phyloP scores from a whole-genome alignment of 1,140 invertebrate genomes.

The Drosophila seguyi region DNA sequence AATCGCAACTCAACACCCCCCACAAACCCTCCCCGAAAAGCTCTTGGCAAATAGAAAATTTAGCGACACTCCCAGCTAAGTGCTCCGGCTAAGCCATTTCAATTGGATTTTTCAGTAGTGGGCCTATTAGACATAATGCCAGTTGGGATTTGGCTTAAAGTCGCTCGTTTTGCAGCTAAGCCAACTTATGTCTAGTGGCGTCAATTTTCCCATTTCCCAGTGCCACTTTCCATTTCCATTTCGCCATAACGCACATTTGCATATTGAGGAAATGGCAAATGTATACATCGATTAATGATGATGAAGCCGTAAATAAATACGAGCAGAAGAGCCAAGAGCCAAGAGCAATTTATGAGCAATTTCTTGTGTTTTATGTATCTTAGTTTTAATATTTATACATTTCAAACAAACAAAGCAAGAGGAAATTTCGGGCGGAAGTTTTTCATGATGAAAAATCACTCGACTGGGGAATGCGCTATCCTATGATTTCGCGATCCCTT shows the following conservation, averaged over 20 bases:
- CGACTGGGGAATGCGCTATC: conserved; percentile 23
- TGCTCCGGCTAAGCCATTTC: conserved; percentile 42
- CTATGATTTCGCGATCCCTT: neutral
- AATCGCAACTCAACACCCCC: neutral
- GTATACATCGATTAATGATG: conserved; percentile 28
- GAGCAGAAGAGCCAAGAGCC: neutral
- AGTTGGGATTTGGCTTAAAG: conserved; percentile 28
- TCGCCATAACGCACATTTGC: conserved; percentile 19
- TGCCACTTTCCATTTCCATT: conserved; percentile 21
- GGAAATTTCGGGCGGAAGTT: conserved; percentile 52
- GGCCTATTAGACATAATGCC: conserved; percentile 49
- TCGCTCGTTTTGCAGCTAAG: conserved; percentile 32
- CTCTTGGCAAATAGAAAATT: conserved; percentile 1
- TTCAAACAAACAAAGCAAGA: conserved; percentile 33
- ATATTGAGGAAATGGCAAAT: conserved; percentile 21
- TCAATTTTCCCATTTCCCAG: conserved; percentile 23
- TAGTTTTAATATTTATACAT: conserved; percentile 40
- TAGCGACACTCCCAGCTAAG: conserved; percentile 22
- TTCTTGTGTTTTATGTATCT: conserved; percentile 61
- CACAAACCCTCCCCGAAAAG: conserved; percentile 14
- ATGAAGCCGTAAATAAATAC: conserved; percentile 40
- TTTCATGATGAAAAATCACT: conserved; percentile 69
- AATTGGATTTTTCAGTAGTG: conserved; percentile 52
- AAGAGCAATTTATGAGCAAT: conserved; percentile 46
- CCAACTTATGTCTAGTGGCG: conserved; percentile 37